Evolutionary conservation across 1,140 invertebrate species (phyloP), one percentile per base, ranked within the genome.

Genomic region (Micrasema minimum): DNA sequence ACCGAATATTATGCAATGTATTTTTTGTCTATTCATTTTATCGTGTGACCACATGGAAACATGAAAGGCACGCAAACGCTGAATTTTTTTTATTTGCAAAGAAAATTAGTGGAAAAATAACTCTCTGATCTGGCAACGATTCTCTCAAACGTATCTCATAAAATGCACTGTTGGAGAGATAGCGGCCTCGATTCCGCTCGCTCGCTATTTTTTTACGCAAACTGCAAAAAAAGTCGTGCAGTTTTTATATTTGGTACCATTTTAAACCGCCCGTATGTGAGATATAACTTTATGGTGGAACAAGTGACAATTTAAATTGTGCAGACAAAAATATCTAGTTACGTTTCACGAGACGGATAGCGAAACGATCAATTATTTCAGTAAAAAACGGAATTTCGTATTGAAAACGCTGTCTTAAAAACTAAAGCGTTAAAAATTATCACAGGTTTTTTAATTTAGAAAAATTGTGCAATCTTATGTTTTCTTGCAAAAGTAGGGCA

Each of bases 161-260:
- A 72, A 66, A 43, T 57, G 72, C 72, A 48, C 66, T n/a, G 67
- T 41, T 48, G 38, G 65, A 66, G 64, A 59, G 51, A 73, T 61
- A 65, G 45, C 43, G 45, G 59, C 11, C 62, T 62, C 66, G 26
- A 31, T 31, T 31, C 26, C 26, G 26, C 26, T 20, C 14, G 41
- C 67, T 43, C 51, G 66, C 65, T 23, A 67, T 51, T 71, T 70
- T 74, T 68, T 74, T 68, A 66, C 48, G 14, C 48, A 18, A 65
- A 23, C 62, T 31, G 66, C 2, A 65, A 65, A 67, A 74, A 69
- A 74, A 74, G 22, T 67, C 67, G 69, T 73, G 72, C 72, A 71
- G 64, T 62, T 70, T 70, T 31, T 51, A 62, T 43, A 66, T 66
- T 66, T 66, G 26, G 26, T 31, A 31, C 7, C 26, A 31, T 31